These are phyloP conservation scores for Corythaeola cristata DNA, from an alignment of 2,113 vertebrate genomes.

Conservation along the genomic window DNA sequence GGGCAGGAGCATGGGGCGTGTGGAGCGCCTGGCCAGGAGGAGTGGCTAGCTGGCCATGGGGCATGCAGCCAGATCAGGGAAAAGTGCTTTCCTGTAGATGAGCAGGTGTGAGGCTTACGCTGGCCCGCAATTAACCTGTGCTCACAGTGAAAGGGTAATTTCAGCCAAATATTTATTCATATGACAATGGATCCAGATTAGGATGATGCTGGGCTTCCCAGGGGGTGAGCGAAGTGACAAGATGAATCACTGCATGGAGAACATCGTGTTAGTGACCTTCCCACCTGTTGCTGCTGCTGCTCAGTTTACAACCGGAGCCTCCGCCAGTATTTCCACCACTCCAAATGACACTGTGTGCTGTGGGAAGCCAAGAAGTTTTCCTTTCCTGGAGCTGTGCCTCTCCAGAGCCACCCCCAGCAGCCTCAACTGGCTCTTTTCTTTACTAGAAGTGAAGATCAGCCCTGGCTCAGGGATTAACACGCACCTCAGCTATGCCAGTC, in stretches of 20 bases:
- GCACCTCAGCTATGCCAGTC: background rate
- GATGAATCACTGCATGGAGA: background rate
- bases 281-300: background rate
- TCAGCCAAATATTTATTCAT: background rate
- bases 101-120: background rate
- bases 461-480: background rate
- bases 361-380: background rate
- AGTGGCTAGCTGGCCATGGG: background rate
- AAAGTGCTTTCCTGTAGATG: background rate
- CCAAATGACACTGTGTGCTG: background rate
- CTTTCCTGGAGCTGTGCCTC: background rate
- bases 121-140: background rate
- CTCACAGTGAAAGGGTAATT: background rate
- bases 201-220: background rate
- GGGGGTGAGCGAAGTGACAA: background rate
- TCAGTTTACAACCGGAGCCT: background rate
- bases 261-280: fast-evolving
- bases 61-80: background rate
- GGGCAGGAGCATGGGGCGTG: fast-evolving
- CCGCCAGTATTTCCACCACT: background rate
- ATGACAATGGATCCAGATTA: background rate
- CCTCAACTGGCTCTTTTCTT: background rate
- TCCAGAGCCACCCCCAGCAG: background rate
- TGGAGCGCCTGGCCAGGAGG: fast-evolving
- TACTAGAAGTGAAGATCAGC: background rate